phyloP scores from a whole-genome alignment of 2,888 invertebrate genomes.

The Hyposoter dolosus region DNA sequence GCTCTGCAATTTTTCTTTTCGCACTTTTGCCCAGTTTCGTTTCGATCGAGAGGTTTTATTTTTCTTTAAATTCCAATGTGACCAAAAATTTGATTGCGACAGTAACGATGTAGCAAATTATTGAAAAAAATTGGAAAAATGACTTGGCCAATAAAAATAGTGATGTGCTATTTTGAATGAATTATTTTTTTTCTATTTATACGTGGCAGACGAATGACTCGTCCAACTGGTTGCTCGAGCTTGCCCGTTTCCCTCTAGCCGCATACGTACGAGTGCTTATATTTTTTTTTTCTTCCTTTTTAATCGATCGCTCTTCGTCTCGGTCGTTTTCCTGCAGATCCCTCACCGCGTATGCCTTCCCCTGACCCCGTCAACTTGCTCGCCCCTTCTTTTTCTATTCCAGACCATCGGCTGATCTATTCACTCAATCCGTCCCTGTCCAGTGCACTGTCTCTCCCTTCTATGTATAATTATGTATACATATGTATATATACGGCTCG shows the following conservation, averaged over 20 bases:
- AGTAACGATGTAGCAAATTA: background rate
- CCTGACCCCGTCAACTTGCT: background rate
- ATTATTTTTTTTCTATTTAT: background rate
- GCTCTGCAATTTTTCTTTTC: background rate
- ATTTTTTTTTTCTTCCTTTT: conserved; percentile 7
- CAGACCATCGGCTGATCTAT: conserved; percentile 37
- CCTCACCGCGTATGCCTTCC: background rate
- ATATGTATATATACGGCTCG: conserved; percentile 19
- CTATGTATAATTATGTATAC: conserved; percentile 17
- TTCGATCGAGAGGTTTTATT: background rate
- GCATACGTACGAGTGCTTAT: background rate
- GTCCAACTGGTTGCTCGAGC: conserved; percentile 31
- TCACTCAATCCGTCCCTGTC: conserved; percentile 44
- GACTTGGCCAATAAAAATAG: background rate
- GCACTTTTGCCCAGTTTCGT: background rate
- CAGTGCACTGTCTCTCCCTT: conserved; percentile 29
- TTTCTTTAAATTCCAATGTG: too few relatives aligned
- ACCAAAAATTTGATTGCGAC: too few relatives aligned
- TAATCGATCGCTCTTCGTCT: conserved; percentile 5
- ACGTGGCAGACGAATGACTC: background rate
- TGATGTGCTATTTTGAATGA: background rate
- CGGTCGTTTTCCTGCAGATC: conserved; percentile 25
- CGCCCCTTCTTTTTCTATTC: conserved; percentile 8
- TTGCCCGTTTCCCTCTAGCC: conserved; percentile 30
- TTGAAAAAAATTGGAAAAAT: background rate